Evolutionary conservation across 2,113 vertebrate genomes (phyloP), one percentile per base, ranked within the genome.

Genomic region (Thunnus maccoyii): DNA sequence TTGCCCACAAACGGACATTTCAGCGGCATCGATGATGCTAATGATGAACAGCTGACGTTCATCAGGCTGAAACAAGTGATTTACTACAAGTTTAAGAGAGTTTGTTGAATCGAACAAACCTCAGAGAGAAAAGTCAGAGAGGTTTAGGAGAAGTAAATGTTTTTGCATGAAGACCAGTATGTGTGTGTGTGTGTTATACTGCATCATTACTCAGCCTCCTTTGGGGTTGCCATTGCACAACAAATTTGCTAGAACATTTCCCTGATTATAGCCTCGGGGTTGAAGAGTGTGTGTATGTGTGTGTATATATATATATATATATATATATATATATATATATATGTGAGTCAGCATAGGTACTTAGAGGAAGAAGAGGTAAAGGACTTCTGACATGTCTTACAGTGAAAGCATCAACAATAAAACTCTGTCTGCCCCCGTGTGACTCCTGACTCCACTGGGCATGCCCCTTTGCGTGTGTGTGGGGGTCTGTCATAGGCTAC

Each of bases 241-340:
- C 72, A 87, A 76, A 83, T 80, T 83, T 76, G 32, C 67, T 63
- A 58, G 51, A 85, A 85, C 86, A 85, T 85, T 85, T 88, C 75
- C 72, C 71, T 80, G 86, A 88, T 88, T 85, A 83, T 58, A 73
- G 79, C 83, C 76, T 61, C 7, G 0, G 67, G 83, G 44, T 36
- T 76, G 62, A 58, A 57, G 55, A 27, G 55, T 48, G 48, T 30
- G 44, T 20, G 56, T 55, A 56, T 54, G 41, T 17, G 18, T 72
- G 62, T 44, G 32, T 36, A 47, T 66, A 41, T 67, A 46, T 36
- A 52, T 8, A 17, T 41, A 15, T 41, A n/a, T 44, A 6, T 36
- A 48, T 51, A 25, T 57, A 20, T 72, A 27, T 12, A 30, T 14
- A 22, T 36, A 25, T 30, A 51, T 55, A 62, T 62, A 48, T 20